phyloP scores from a whole-genome alignment of 1,140 invertebrate genomes.

The Octopus sinensis region DNA sequence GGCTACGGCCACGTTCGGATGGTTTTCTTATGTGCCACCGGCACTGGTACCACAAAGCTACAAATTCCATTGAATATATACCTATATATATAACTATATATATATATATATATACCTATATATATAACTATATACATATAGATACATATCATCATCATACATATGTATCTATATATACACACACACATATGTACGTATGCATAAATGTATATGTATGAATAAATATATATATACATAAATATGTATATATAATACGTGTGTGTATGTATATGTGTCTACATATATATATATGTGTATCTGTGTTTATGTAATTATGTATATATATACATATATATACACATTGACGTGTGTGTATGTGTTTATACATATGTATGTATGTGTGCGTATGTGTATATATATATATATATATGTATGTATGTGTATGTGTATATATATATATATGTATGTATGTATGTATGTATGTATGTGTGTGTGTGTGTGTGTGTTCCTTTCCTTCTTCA shows the following conservation, averaged over 20 bases:
- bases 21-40: too few species aligned
- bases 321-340: background rate
- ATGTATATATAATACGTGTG: background rate
- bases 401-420: background rate
- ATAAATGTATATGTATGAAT: background rate
- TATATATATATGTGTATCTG: background rate
- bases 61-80: too few species aligned
- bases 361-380: background rate
- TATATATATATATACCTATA: too few species aligned
- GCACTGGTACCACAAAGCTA: too few species aligned
- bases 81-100: too few species aligned
- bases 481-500: background rate
- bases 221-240: background rate
- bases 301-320: background rate
- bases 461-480: background rate
- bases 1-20: too few species aligned
- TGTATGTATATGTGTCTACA: background rate
- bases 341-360: background rate
- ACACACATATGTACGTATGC: background rate
- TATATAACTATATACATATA: too few species aligned
- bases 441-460: background rate
- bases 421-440: background rate
- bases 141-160: too few species aligned
- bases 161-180: background rate
- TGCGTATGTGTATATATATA: background rate